Evolutionary conservation across 1,140 invertebrate species (phyloP), one percentile per base, ranked within the genome.

Genomic region (Ostrea denselamellosa): DNA sequence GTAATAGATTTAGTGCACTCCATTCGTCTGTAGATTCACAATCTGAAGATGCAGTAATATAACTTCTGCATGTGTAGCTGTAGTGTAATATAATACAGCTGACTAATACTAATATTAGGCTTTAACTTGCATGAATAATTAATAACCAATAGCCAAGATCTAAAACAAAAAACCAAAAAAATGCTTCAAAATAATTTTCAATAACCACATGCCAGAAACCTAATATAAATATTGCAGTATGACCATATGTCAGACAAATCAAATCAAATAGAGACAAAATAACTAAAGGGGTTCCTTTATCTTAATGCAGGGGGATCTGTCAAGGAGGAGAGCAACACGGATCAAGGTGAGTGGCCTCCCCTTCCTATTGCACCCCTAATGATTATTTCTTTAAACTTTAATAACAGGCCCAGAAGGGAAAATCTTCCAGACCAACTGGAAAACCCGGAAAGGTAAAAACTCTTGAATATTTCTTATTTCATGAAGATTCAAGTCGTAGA

Each of bases 261-360:
- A 77, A 25, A 62, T 14, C 5, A 77, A 34, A 77, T 77, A 77
- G 25, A 25, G 10, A 12, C 14, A 77, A 34, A 28, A 28, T 28
- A 25, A 34, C 14, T 77, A 34, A 68, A 77, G 28, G 68, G 44
- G 82, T 52, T 83, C 53, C 53, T 83, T 52, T 83, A 83, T 83
- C 19, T 83, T 83, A 25, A 52, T 83, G 44, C 19, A 83, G 82
- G 44, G n/a, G 82, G 82, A 52, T 54, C 53, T 83, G 82, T 52
- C 82, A 19, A 83, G 82, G 51, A 83, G 82, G 82, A 83, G 82
- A 54, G 82, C 82, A 83, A 83, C 82, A 83, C 53, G 82, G 25
- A 83, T 83, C 82, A 83, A 54, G 82, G 82, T 83, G 82, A 83
- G 82, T 53, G 17, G 14, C 25, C 25, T 14, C 14, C 10, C 28